Percentiles rank a stretch among this genome's conserved stretches.
phyloP scores from a whole-genome alignment of 2,797 vertebrate genomes.

The Channallabes apus region DNA sequence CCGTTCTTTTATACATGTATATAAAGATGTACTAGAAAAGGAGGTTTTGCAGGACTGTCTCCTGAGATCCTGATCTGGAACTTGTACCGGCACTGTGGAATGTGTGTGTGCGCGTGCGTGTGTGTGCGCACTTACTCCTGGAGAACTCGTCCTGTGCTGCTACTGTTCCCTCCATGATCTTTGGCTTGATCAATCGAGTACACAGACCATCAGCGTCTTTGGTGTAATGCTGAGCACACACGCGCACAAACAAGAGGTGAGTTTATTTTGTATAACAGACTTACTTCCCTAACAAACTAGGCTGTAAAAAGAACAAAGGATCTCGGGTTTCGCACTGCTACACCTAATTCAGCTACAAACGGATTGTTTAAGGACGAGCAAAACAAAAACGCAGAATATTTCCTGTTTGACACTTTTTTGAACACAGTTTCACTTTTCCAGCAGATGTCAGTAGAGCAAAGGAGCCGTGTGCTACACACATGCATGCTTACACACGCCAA shows the following conservation, averaged over 20 bases:
- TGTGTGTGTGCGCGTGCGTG: neutral
- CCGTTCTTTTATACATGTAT: no score
- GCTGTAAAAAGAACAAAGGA: neutral
- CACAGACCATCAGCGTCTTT: constrained; percentile 92
- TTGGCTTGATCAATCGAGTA: constrained; percentile 90
- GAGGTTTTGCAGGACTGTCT: neutral
- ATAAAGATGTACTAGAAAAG: neutral
- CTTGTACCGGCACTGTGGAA: neutral
- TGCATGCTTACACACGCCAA: constrained; percentile 33
- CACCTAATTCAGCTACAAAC: neutral
- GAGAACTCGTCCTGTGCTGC: constrained; percentile 95
- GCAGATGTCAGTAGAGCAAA: constrained; percentile 34
- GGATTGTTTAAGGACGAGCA: neutral
- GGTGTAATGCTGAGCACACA: constrained; percentile 87
- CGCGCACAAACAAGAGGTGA: neutral
- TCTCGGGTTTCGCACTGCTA: neutral
- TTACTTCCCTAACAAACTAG: constrained; percentile 2
- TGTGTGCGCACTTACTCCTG: constrained; percentile 76
- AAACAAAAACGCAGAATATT: neutral
- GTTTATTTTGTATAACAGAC: neutral
- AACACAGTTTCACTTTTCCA: neutral
- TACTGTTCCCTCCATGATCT: constrained; percentile 93
- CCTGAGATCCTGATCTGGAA: neutral
- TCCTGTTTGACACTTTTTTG: neutral
- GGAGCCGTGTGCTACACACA: neutral